These are phyloP conservation scores for Globodera ellingtonae DNA, from an alignment of 1,140 invertebrate genomes.

Conservation along the genomic window DNA sequence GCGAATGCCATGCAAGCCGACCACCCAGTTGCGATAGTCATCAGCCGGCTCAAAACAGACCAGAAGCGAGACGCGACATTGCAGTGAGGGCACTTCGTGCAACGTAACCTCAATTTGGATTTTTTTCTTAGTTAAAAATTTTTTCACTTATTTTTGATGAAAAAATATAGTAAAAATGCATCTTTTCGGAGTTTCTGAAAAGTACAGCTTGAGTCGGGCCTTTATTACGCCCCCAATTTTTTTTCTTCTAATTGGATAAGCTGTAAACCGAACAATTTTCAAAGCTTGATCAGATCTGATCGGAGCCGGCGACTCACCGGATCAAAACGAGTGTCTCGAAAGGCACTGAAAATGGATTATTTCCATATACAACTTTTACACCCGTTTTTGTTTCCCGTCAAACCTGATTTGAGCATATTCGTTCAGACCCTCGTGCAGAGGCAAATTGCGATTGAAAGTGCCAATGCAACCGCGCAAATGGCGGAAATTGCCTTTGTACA, in stretches of 20 bases:
- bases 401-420: slow-evolving; percentile 68
- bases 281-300: too few relatives aligned
- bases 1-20: slow-evolving; percentile 93
- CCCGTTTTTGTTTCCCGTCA: neutral
- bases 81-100: slow-evolving; percentile 87
- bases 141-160: too few relatives aligned
- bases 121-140: neutral
- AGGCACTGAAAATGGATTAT: slow-evolving; percentile 75
- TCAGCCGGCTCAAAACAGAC: slow-evolving; percentile 86
- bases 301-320: slow-evolving; percentile 75
- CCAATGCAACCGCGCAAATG: slow-evolving; percentile 69
- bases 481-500: slow-evolving; percentile 67
- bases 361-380: slow-evolving; percentile 22
- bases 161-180: too few relatives aligned
- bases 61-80: slow-evolving; percentile 92
- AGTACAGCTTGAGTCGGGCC: too few relatives aligned
- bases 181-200: too few relatives aligned
- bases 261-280: too few relatives aligned
- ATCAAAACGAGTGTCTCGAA: slow-evolving; percentile 93
- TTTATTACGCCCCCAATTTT: too few relatives aligned
- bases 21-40: slow-evolving; percentile 94
- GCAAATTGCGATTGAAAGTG: slow-evolving; percentile 67
- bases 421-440: slow-evolving; percentile 68
- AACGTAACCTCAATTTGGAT: slow-evolving; percentile 62
- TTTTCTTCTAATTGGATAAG: too few relatives aligned